Conservation (phyloP, 2,797 vertebrate species). For the Champsocephalus esox region DNA sequence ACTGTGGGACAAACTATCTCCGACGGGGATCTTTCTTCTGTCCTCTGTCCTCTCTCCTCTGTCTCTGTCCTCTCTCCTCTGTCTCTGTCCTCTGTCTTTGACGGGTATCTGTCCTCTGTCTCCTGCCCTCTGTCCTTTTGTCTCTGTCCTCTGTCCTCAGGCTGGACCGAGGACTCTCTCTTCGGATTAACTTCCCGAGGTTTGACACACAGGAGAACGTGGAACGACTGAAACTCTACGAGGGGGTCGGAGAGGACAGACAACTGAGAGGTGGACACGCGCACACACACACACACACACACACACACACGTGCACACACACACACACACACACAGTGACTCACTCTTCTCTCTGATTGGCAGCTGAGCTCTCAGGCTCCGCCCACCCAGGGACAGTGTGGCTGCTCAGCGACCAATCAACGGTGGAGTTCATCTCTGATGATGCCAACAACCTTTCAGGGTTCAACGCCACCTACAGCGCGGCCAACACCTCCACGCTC, state of each 20-base stretch:
- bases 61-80: no score
- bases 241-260: constrained; percentile 82
- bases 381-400: constrained; percentile 80
- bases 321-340: neutral
- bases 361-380: constrained; percentile 87
- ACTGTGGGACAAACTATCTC: neutral
- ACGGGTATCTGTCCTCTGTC: no score
- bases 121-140: no score
- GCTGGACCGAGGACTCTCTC: constrained; percentile 79
- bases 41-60: no score
- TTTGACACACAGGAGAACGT: constrained; percentile 82
- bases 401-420: constrained; percentile 88
- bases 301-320: neutral
- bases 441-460: constrained; percentile 79
- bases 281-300: neutral
- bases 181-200: constrained; percentile 83
- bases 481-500: constrained; percentile 77
- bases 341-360: constrained; percentile 7
- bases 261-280: neutral
- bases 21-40: no score
- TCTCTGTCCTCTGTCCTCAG: constrained; percentile 68
- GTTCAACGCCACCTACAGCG: constrained; percentile 86
- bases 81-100: no score
- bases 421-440: constrained; percentile 84
- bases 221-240: constrained; percentile 86